phyloP scores from a whole-genome alignment of 2,888 invertebrate genomes.

The Argynnis bischoffii region DNA sequence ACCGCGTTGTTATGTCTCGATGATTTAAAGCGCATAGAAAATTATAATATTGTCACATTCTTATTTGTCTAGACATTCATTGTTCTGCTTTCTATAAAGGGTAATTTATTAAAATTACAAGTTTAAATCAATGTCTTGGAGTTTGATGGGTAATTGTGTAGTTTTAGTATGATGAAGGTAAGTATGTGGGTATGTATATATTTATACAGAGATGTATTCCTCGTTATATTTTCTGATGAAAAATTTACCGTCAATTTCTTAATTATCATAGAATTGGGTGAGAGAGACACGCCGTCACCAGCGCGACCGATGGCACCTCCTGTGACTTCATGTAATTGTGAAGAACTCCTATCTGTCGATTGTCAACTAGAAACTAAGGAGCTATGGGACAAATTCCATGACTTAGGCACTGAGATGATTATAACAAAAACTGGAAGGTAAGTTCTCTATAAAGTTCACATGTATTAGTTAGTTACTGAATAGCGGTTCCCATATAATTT shows the following conservation, averaged over 20 bases:
- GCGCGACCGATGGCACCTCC: constrained; percentile 70
- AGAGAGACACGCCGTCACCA: constrained; percentile 77
- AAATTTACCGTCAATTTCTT: not conserved
- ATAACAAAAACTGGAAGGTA: constrained; percentile 98
- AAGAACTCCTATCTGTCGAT: constrained; percentile 90
- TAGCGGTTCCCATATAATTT: constrained; percentile 18
- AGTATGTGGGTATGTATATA: not conserved
- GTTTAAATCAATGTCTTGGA: too few species aligned
- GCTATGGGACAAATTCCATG: constrained; percentile 98
- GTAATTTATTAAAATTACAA: too few species aligned
- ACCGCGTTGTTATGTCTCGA: constrained; percentile 48
- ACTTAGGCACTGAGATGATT: constrained; percentile 98
- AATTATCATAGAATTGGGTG: constrained; percentile 66
- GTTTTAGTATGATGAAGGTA: too few species aligned
- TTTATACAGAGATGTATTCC: not conserved
- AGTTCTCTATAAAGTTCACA: constrained; percentile 49
- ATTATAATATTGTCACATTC: constrained; percentile 48
- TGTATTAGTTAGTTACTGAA: not conserved
- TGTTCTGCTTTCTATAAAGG: not conserved
- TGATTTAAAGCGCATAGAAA: constrained; percentile 60
- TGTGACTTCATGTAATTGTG: constrained; percentile 88
- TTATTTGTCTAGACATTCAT: constrained; percentile 18
- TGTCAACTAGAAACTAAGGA: constrained; percentile 98
- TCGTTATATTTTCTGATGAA: not conserved
- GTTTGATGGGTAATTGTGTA: too few species aligned